Evolutionary conservation across 2,888 invertebrate genomes (phyloP).

Genomic region (Eupelmus urozonus): DNA sequence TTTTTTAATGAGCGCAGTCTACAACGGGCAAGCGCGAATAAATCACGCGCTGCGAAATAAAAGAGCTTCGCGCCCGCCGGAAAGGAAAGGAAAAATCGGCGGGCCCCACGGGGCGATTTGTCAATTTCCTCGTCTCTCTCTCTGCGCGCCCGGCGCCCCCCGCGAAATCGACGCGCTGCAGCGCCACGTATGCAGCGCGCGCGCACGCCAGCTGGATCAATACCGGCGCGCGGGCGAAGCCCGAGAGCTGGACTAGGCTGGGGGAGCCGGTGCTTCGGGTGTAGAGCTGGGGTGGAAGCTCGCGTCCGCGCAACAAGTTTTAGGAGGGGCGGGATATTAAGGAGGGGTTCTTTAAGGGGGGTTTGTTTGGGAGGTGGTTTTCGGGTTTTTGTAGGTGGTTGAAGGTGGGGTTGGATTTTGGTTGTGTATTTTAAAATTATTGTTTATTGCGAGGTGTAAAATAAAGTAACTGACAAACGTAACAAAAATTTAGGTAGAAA

Average conservation of each 20-base stretch:
- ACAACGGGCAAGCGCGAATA: background rate
- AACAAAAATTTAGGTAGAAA: too few relatives aligned
- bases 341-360: too few relatives aligned
- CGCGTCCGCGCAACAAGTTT: constrained; percentile 38
- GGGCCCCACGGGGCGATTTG: constrained; percentile 13
- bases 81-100: background rate
- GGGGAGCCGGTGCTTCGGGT: too few relatives aligned
- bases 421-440: too few relatives aligned
- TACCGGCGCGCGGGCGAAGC: constrained; percentile 49
- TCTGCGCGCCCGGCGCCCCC: too few relatives aligned
- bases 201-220: constrained; percentile 56
- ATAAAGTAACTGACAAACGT: too few relatives aligned
- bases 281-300: too few relatives aligned
- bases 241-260: background rate
- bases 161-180: constrained; percentile 57
- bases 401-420: too few relatives aligned
- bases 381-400: too few relatives aligned
- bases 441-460: too few relatives aligned
- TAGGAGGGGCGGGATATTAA: background rate
- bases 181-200: constrained; percentile 58
- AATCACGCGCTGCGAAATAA: background rate
- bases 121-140: constrained; percentile 47
- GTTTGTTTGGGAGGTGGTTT: too few relatives aligned
- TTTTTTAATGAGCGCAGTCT: background rate
- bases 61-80: too few relatives aligned